Evolutionary conservation across 2,888 invertebrate species (phyloP).

Genomic region (Rhodophaea formosa): DNA sequence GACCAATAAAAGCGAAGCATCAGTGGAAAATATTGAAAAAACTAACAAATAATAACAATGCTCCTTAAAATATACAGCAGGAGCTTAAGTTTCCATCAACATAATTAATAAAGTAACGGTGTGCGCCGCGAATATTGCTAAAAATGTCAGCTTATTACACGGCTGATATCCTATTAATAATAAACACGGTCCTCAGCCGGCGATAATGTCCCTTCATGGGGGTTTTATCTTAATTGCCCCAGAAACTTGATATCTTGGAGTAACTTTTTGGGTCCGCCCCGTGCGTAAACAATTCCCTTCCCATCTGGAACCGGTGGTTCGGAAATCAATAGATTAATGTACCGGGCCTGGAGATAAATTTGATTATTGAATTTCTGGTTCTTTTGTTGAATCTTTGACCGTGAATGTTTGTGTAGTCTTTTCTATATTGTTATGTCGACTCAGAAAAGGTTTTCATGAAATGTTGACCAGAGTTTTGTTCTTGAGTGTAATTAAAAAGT

Average conservation of each 20-base stretch:
- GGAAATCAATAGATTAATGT: conserved; percentile 14
- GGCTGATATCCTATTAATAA: conserved; percentile 51
- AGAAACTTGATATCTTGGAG: conserved; percentile 48
- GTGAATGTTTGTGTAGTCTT: too few species aligned
- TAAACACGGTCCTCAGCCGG: conserved; percentile 37
- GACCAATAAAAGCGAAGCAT: too few species aligned
- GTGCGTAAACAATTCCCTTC: conserved; percentile 18
- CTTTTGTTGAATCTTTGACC: too few species aligned
- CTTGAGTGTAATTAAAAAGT: too few species aligned
- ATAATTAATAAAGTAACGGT: not conserved
- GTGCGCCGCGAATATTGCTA: not conserved
- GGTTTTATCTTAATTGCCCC: conserved; percentile 65
- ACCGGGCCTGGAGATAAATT: not conserved
- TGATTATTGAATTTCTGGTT: too few species aligned
- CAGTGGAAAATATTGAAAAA: too few species aligned
- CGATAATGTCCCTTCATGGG: conserved; percentile 50
- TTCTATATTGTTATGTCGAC: too few species aligned
- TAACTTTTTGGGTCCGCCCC: conserved; percentile 35
- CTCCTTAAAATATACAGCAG: not conserved
- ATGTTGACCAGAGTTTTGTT: too few species aligned
- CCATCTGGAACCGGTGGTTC: conserved; percentile 5
- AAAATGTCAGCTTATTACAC: not conserved
- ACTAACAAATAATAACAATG: too few species aligned
- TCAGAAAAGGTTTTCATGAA: too few species aligned
- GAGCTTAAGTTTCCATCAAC: not conserved